These are phyloP conservation scores for Eristalis intricaria DNA, from an alignment of 2,888 invertebrate genomes.

Conservation along the genomic window DNA sequence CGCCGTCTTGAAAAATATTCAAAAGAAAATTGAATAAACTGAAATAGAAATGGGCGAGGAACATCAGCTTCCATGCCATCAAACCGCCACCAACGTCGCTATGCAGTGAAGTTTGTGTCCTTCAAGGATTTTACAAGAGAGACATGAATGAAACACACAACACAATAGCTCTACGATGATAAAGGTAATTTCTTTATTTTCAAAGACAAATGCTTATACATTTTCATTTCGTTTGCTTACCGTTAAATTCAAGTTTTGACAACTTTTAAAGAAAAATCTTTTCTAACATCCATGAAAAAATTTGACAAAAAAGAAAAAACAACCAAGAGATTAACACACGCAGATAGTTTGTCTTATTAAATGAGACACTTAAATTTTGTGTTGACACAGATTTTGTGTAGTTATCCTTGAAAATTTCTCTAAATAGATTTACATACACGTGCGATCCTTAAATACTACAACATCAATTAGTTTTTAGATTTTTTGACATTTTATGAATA, in stretches of 20 bases:
- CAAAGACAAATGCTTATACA: background rate
- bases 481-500: slow-evolving; percentile 10
- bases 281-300: background rate
- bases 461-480: slow-evolving; percentile 40
- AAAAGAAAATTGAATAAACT: background rate
- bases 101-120: background rate
- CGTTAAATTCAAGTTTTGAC: slow-evolving; percentile 4
- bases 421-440: slow-evolving; percentile 41
- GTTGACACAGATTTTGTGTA: slow-evolving; percentile 19
- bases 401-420: background rate
- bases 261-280: background rate
- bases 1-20: background rate
- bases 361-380: background rate
- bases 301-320: background rate
- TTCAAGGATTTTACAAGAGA: background rate
- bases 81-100: background rate
- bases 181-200: slow-evolving; percentile 17
- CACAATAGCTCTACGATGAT: background rate
- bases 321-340: slow-evolving; percentile 32
- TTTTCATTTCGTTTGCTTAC: slow-evolving; percentile 7
- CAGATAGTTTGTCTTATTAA: slow-evolving; percentile 29
- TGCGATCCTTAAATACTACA: slow-evolving; percentile 31
- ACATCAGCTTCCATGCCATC: background rate
- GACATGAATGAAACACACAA: slow-evolving; percentile 2
- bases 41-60: background rate